Conservation (phyloP, 35 echinoderm and acorn worm species). For the Hemicentrotus pulcherrimus region DNA sequence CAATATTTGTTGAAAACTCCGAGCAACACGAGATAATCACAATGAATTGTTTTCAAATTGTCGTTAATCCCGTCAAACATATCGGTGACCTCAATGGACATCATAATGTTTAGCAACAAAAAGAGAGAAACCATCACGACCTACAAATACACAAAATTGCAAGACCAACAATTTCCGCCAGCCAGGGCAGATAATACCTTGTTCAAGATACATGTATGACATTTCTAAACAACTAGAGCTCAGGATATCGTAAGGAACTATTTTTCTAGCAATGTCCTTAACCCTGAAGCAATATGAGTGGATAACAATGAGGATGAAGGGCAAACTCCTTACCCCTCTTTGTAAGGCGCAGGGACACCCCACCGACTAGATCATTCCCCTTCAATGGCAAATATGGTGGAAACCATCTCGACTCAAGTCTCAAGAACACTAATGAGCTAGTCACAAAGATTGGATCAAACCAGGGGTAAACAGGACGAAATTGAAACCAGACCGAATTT, state of each 20-base stretch:
- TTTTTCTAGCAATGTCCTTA: neutral
- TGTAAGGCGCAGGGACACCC: neutral
- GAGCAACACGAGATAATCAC: neutral
- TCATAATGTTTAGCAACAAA: neutral
- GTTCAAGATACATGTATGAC: too few relatives aligned
- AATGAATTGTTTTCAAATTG: neutral
- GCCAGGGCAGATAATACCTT: neutral
- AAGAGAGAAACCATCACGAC: neutral
- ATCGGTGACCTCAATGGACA: neutral
- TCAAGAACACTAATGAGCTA: conserved; percentile 30
- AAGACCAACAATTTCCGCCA: neutral
- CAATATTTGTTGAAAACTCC: neutral
- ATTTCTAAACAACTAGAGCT: too few relatives aligned
- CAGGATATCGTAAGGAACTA: neutral
- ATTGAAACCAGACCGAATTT: conserved; percentile 46
- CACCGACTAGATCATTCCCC: neutral
- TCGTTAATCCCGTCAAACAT: neutral
- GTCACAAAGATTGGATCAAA: conserved; percentile 40
- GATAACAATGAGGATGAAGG: neutral
- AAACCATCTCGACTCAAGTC: neutral
- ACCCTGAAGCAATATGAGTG: neutral
- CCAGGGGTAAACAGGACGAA: conserved; percentile 44
- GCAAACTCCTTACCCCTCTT: neutral
- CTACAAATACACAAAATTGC: neutral
- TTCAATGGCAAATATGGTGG: neutral